Base-by-base conservation (phyloP, 1,140 invertebrate species). In the Druon quercuslanigerum region DNA sequence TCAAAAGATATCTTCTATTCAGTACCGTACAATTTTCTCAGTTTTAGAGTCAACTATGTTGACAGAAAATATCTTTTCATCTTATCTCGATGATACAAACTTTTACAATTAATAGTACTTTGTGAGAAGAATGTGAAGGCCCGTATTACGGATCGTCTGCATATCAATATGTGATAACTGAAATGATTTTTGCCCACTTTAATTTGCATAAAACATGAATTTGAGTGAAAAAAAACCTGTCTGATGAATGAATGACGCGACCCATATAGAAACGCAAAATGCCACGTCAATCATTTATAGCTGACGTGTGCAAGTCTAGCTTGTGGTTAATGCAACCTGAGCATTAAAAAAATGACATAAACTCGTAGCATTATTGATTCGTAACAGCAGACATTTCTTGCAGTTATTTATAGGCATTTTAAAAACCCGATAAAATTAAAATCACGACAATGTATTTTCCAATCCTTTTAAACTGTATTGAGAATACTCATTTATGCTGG, bases 221-320 rank as follows among this genome's bases (percentile, higher is more conserved):
- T 66, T 66, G 33, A 66, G 60, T 66, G 33, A 66, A 66, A 60
- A 66, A 60, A 66, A 66, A 66, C 60, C 60, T 66, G 60, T 66
- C 60, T 66, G 25, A 33, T 33, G 60, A n/a, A 66, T 66, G 60
- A 66, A 33, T 66, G 60, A 66, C 60, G 60, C 46, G 60, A 66
- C 60, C 60, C 60, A 66, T 33, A 66, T 66, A 66, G 60, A 33
- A 66, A 46, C 60, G 60, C 33, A 66, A 66, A 66, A 66, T 66
- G 60, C 60, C 60, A 40, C 60, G 60, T 66, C 60, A 66, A 66
- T 66, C 60, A 66, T 66, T 40, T 16, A 66, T 66, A 33, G 20
- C 60, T 66, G 60, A 66, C 60, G 60, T 66, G 25, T 66, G 60
- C 60, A 66, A 66, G 60, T 66, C 25, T 66, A 33, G 60, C 60